Percentiles rank a stretch among this genome's conserved stretches.
phyloP scores from a whole-genome alignment of 2,888 invertebrate species.

The Hermaeophaga mercurialis region DNA sequence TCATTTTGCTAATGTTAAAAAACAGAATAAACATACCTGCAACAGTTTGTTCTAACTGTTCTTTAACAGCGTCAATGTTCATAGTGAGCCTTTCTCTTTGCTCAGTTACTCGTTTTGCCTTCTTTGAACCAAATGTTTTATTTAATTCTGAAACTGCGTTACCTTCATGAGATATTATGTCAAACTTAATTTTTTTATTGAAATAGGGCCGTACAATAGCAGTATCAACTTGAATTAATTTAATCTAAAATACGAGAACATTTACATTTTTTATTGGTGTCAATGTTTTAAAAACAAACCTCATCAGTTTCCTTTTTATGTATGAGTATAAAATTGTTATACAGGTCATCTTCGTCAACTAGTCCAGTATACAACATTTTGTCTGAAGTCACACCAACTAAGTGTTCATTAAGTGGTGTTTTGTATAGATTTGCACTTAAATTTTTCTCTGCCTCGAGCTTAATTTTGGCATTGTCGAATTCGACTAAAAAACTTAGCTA shows the following conservation, averaged over 20 bases:
- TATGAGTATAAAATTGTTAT: conserved; percentile 47
- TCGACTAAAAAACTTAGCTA: conserved; percentile 40
- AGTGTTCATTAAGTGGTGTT: conserved; percentile 32
- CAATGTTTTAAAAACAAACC: conserved; percentile 34
- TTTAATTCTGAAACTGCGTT: conserved; percentile 57
- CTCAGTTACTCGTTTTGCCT: conserved; percentile 63
- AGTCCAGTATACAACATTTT: conserved; percentile 46
- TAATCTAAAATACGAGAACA: conserved; percentile 19
- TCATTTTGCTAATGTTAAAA: no score
- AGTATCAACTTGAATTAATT: conserved; percentile 36
- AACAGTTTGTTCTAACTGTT: conserved; percentile 64
- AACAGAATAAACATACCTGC: conserved; percentile 56
- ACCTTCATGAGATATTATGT: conserved; percentile 2
- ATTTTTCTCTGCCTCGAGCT: conserved; percentile 38
- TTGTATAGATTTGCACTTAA: conserved; percentile 42
- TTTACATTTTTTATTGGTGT: conserved; percentile 6
- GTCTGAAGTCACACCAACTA: conserved; percentile 43
- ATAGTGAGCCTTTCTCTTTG: conserved; percentile 65
- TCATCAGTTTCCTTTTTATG: conserved; percentile 47
- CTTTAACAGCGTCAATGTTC: conserved; percentile 63
- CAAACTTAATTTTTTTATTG: conserved; percentile 16
- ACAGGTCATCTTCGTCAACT: conserved; percentile 41
- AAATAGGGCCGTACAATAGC: conserved; percentile 39
- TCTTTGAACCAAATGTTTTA: conserved; percentile 70
- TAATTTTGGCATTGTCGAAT: conserved; percentile 47